These are phyloP conservation scores for Urocolius indicus DNA, from an alignment of 2,113 vertebrate species.

Conservation along the genomic window DNA sequence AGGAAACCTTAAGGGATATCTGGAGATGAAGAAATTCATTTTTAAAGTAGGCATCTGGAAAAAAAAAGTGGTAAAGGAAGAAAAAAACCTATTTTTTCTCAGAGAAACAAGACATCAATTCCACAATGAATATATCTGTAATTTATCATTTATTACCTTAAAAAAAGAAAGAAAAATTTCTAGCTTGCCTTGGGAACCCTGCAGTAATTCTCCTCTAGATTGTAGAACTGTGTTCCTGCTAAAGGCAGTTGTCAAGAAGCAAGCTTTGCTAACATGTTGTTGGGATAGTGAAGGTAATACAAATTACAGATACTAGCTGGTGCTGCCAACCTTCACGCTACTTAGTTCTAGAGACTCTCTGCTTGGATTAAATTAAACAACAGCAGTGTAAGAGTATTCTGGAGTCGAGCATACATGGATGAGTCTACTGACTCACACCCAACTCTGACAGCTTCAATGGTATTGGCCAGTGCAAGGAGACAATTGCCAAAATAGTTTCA, in stretches of 20 bases:
- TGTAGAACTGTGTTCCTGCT: not conserved
- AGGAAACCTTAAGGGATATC: not conserved
- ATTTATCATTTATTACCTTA: constrained; percentile 13
- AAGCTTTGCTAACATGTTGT: not conserved
- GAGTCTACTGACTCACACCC: not conserved
- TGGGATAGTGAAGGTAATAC: not conserved
- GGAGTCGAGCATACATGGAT: not conserved
- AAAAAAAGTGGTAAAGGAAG: not conserved
- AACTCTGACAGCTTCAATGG: not conserved
- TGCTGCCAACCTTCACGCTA: not conserved
- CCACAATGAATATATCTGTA: not conserved
- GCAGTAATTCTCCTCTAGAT: not conserved
- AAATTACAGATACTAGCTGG: not conserved
- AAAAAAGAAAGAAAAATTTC: not conserved
- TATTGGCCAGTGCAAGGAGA: not conserved
- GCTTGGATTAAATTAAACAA: not conserved
- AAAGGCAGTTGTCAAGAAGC: not conserved
- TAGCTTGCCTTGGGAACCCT: not conserved
- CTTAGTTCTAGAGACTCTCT: not conserved
- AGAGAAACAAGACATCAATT: not conserved
- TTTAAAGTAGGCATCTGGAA: not conserved
- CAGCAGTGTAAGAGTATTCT: not conserved
- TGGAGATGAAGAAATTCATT: not conserved
- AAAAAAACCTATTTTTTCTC: not conserved
- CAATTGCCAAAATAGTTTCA: not conserved